Conservation (phyloP, 2,888 invertebrate genomes). For the Iphiclides podalirius region DNA sequence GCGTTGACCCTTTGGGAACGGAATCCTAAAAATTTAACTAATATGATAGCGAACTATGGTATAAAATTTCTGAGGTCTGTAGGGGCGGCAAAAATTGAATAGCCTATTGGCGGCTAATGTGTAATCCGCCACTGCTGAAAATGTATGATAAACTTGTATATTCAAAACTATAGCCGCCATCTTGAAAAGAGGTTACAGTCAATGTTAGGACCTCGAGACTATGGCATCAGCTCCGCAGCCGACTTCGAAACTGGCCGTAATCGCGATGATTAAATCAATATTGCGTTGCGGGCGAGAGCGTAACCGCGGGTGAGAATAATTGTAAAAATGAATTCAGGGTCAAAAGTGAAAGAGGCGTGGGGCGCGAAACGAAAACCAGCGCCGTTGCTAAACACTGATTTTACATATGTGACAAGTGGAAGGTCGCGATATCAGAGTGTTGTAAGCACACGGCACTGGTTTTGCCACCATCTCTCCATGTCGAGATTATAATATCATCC, state of each 20-base stretch:
- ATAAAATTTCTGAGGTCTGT: no score
- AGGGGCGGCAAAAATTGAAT: no score
- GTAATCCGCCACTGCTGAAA: no score
- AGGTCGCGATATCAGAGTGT: slow-evolving; percentile 2
- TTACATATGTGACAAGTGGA: slow-evolving; percentile 11
- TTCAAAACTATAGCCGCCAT: no score
- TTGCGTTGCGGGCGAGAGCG: not conserved
- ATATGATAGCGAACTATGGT: no score
- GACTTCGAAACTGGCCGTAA: not conserved
- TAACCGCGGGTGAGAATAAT: not conserved
- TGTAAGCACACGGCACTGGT: not conserved
- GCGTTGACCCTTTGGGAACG: no score
- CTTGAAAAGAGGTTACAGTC: no score
- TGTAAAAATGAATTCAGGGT: slow-evolving; percentile 13
- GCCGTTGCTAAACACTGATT: slow-evolving; percentile 16
- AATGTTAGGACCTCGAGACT: not conserved
- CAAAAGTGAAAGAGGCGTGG: slow-evolving; percentile 14
- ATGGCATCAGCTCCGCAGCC: not conserved
- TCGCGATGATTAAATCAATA: not conserved
- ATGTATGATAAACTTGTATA: no score
- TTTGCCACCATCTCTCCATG: no score
- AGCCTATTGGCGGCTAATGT: no score
- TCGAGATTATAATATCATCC: no score
- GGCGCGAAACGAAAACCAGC: slow-evolving; percentile 6
- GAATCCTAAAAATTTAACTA: no score